A percentile compares a stretch with the other conserved stretches of the same genome.
phyloP scores from a whole-genome alignment of 2,113 vertebrate species.

The Mustelus asterias region DNA sequence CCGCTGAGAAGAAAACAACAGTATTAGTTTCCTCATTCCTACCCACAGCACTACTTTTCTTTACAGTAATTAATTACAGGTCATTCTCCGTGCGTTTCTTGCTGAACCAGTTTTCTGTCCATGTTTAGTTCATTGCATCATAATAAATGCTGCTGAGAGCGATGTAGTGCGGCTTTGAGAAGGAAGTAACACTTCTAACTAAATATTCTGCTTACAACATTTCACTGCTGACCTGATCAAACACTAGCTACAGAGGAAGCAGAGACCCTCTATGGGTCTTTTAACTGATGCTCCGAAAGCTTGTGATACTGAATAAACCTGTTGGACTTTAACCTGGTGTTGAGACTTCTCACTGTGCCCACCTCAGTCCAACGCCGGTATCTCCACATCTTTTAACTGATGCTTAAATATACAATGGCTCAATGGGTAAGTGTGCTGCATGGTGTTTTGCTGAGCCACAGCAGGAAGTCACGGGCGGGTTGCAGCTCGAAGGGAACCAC shows the following conservation, averaged over 20 bases:
- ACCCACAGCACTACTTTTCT: not conserved
- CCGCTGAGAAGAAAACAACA: not conserved
- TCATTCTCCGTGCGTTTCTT: not conserved
- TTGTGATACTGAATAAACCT: no score
- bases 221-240: not conserved
- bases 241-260: not conserved
- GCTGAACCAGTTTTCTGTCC: not conserved
- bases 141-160: not conserved
- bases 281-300: not conserved
- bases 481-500: not conserved
- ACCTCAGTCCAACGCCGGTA: no score
- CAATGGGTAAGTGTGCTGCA: not conserved
- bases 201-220: not conserved
- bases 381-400: not conserved
- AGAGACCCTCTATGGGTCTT: not conserved
- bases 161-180: not conserved
- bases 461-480: not conserved
- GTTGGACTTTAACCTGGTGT: no score
- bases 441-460: not conserved
- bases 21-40: not conserved
- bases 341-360: no score
- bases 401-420: not conserved
- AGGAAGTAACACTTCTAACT: not conserved
- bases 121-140: not conserved
- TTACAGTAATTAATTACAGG: slow-evolving; percentile 19